phyloP scores from a whole-genome alignment of 2,888 invertebrate genomes.

The Tromatobia lineatoria region DNA sequence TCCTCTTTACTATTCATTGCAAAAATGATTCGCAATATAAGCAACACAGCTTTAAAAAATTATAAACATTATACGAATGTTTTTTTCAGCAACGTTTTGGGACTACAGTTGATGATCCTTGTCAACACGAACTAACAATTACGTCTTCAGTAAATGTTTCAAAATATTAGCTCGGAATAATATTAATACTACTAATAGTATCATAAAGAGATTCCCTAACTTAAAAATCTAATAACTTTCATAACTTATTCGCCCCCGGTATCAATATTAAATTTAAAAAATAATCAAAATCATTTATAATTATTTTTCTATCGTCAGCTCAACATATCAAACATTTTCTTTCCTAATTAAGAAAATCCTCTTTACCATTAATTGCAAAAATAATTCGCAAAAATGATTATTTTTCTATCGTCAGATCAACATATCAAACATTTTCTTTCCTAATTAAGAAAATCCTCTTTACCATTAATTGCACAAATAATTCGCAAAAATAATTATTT shows the following conservation, averaged over 20 bases:
- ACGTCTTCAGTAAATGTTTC: too few species aligned
- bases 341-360: background rate
- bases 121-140: too few species aligned
- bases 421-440: background rate
- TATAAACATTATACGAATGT: too few species aligned
- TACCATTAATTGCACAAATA: background rate
- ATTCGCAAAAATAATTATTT: background rate
- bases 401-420: background rate
- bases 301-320: background rate
- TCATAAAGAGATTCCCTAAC: too few species aligned
- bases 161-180: too few species aligned
- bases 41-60: too few species aligned
- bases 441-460: background rate
- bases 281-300: background rate
- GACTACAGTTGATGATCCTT: too few species aligned
- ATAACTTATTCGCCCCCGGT: too few species aligned
- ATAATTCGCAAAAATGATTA: background rate
- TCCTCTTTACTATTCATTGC: background rate
- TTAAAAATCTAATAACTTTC: too few species aligned
- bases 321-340: background rate
- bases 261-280: background rate
- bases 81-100: too few species aligned
- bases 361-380: background rate
- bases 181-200: too few species aligned
- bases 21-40: background rate